A percentile compares a stretch with the other conserved stretches of the same genome.
These are phyloP conservation scores for Heliopora coerulea DNA, from an alignment of 92 coral and sea anemone species.

Conservation along the genomic window DNA sequence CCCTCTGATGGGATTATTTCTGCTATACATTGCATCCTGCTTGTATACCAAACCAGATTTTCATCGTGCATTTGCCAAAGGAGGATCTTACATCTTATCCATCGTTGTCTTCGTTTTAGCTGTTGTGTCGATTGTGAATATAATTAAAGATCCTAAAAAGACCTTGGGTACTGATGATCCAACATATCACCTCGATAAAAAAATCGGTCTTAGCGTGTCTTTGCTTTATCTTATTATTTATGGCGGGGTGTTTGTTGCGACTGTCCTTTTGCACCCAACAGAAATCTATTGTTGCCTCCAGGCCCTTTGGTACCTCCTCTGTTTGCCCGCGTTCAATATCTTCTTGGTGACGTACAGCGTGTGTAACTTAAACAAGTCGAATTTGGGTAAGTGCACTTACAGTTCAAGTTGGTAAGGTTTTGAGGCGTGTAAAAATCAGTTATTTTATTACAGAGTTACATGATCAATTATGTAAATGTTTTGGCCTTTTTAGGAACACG, in stretches of 20 bases:
- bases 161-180: slow-evolving; percentile 20
- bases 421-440: too few relatives aligned
- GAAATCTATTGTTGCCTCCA: slow-evolving; percentile 26
- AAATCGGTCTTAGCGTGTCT: slow-evolving; percentile 16
- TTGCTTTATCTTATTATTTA: slow-evolving; percentile 26
- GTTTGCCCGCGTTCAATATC: slow-evolving; percentile 38
- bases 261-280: slow-evolving; percentile 25
- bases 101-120: slow-evolving; percentile 20
- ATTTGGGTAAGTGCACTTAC: slow-evolving; percentile 37
- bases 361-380: slow-evolving; percentile 7
- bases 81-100: slow-evolving; percentile 17
- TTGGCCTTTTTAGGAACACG: too few relatives aligned
- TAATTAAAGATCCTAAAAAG: neutral
- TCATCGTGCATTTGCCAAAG: slow-evolving; percentile 42
- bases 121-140: neutral
- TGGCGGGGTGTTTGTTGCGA: slow-evolving; percentile 20
- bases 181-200: slow-evolving; percentile 24
- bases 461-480: too few relatives aligned
- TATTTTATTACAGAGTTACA: too few relatives aligned
- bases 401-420: too few relatives aligned
- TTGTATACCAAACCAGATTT: slow-evolving; percentile 27
- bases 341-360: slow-evolving; percentile 31
- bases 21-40: slow-evolving; percentile 30
- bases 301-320: slow-evolving; percentile 33
- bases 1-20: slow-evolving; percentile 12